Conservation (phyloP, 2,888 invertebrate genomes). For the Euplagia quadripunctaria region DNA sequence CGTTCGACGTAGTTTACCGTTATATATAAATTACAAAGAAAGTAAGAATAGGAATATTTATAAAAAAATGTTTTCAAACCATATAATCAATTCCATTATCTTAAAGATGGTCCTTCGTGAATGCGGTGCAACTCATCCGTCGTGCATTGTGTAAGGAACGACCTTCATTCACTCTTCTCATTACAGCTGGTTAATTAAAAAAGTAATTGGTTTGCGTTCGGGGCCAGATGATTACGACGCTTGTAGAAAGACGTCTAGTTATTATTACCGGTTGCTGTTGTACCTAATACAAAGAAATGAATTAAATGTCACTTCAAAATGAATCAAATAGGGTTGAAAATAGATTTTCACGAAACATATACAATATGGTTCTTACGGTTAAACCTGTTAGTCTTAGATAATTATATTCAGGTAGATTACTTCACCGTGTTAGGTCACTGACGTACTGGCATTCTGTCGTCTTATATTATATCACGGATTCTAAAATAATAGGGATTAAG, state of each 20-base stretch:
- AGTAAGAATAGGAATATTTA: neutral
- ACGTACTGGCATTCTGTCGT: no score
- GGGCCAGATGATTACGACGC: no score
- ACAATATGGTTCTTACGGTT: no score
- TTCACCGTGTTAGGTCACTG: no score
- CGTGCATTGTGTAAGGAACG: slow-evolving; percentile 5
- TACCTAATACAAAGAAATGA: no score
- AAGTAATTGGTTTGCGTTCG: slow-evolving; percentile 13
- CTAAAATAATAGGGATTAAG: no score
- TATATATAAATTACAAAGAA: neutral
- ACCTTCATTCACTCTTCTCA: slow-evolving; percentile 13
- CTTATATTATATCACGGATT: no score
- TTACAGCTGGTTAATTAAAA: slow-evolving; percentile 22
- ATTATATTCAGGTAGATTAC: no score
- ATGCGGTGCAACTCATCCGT: neutral
- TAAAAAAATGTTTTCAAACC: slow-evolving; percentile 3
- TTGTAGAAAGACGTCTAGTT: neutral
- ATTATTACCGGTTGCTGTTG: neutral
- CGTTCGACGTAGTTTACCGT: neutral
- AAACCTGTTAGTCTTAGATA: no score
- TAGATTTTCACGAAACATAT: no score
- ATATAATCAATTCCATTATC: slow-evolving; percentile 13
- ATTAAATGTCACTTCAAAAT: no score
- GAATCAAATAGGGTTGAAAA: no score
- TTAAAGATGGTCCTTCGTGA: neutral